Base-by-base conservation (phyloP, 2,797 vertebrate genomes). In the Neoniphon sammara region DNA sequence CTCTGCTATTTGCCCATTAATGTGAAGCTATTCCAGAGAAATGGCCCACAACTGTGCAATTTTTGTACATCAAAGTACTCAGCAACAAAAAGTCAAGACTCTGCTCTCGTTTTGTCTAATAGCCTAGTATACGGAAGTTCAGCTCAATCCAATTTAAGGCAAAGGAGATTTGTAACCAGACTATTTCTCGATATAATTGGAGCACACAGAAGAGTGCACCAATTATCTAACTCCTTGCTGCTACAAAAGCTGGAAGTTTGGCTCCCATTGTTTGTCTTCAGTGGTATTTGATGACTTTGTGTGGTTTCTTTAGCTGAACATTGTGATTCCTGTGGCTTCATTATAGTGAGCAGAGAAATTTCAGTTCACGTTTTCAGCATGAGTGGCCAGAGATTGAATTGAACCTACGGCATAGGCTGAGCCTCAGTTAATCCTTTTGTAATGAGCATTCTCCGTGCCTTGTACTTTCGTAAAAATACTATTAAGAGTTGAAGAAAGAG, bases 311-410 rank as follows among this genome's bases (percentile, higher is more conserved):
- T 14, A 77, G 50, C 14, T 0, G 58, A 56, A 20, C 53, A 10
- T 42, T 73, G 52, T 58, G 69, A 66, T 59, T 53, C 25, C 50
- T 31, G 18, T 46, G 60, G 27, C 60, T 77, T 85, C 56, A 46
- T 89, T 87, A 83, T 66, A 46, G 20, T 7, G 39, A 80, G 52
- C 36, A 50, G 79, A 73, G 55, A 77, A 15, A 78, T 63, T 81
- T 82, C 30, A 66, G 4, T 56, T 87, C 20, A 44, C 55, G 70
- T 87, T 87, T 87, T 86, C 76, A 72, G 83, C 81, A 61, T 68
- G 78, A 89, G 66, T 56, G 54, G 46, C 50, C 82, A 70, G 27
- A 25, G 59, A 54, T 56, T 47, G 65, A 80, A 63, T 23, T 42
- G 18, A 70, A 68, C 9, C 18, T 17, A 6, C 53, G 25, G 64